These are phyloP conservation scores for Microcebus murinus DNA, from an alignment of 2,113 vertebrate genomes.

Conservation along the genomic window DNA sequence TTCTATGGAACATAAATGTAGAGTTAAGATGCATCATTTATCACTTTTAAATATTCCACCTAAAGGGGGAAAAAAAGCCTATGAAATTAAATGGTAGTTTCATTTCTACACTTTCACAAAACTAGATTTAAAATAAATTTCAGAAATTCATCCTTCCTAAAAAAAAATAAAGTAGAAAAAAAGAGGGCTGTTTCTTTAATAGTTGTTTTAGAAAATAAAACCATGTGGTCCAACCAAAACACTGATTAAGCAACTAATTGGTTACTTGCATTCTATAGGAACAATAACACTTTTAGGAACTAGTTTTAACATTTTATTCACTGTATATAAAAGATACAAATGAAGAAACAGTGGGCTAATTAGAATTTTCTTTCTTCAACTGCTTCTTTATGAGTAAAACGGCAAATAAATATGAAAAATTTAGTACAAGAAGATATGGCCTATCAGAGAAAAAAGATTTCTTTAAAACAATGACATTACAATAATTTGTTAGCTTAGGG, in stretches of 20 bases:
- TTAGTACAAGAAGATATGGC: background rate
- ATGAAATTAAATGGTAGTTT: conserved; percentile 43
- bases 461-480: background rate
- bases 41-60: conserved; percentile 65
- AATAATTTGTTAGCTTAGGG: background rate
- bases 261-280: background rate
- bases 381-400: background rate
- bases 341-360: background rate
- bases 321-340: background rate
- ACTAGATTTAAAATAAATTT: background rate
- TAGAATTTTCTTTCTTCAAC: background rate
- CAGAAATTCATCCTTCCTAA: background rate
- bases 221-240: background rate
- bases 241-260: background rate
- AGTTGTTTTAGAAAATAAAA: conserved; percentile 41
- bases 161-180: background rate
- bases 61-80: background rate
- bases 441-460: background rate
- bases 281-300: background rate
- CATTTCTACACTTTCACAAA: conserved; percentile 43
- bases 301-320: background rate
- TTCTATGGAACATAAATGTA: conserved; percentile 63
- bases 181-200: background rate
- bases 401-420: conserved; percentile 37
- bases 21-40: conserved; percentile 65